Evolutionary conservation across 2,797 vertebrate species (phyloP).

Genomic region (Tachyglossus aculeatus): DNA sequence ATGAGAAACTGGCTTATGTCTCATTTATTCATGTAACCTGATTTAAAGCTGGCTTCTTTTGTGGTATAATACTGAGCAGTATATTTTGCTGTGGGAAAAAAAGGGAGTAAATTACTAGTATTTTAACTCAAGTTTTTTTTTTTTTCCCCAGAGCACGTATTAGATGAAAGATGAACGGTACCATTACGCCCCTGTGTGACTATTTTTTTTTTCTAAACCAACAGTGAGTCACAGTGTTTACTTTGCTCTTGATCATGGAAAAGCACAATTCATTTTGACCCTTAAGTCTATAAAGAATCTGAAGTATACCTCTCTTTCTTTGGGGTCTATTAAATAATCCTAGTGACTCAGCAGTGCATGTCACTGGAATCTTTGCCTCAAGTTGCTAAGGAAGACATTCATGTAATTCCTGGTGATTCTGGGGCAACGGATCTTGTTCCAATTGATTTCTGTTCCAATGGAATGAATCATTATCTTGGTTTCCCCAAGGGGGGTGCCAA

Average conservation of each 20-base stretch:
- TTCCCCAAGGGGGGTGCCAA: no score
- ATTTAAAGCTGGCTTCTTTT: not conserved
- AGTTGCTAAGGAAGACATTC: no score
- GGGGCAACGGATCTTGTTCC: no score
- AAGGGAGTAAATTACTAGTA: slow-evolving; percentile 7
- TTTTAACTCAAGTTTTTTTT: not conserved
- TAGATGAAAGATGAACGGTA: not conserved
- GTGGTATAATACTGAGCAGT: not conserved
- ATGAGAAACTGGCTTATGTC: not conserved
- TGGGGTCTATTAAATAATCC: not conserved
- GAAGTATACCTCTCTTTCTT: not conserved
- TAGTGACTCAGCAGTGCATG: not conserved
- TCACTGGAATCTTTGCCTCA: not conserved
- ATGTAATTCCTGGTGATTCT: no score
- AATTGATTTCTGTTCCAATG: no score
- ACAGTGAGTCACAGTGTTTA: not conserved
- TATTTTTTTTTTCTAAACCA: not conserved
- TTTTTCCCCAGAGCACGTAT: not conserved
- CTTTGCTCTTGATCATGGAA: not conserved
- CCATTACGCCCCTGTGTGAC: not conserved
- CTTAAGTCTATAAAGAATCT: not conserved
- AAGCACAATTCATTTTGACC: not conserved
- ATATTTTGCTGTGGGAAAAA: not conserved
- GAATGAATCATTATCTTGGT: no score
- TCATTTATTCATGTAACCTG: not conserved